Base-by-base conservation (phyloP, 1,140 invertebrate species). In the Solenopsis fugax region DNA sequence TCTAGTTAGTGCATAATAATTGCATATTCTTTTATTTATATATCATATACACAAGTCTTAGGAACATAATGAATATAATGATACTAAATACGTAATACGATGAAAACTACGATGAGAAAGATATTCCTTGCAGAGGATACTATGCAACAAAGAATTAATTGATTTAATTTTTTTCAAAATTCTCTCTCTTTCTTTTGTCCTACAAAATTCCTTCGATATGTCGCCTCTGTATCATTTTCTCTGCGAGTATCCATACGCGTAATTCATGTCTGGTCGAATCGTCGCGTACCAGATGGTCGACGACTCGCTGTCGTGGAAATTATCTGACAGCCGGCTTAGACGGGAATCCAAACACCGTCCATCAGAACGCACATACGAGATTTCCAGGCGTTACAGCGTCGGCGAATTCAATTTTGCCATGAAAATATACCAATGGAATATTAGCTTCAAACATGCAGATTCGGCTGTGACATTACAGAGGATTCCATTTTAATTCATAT, bases 261-360 rank as follows among this genome's bases (percentile, higher is more conserved):
- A 78, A 89, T 80, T 88, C 73, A 67, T 72, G 81, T 67, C 48
- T 64, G 65, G 87, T 88, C 58, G 65, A 88, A 78, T 89, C 81
- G 60, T 60, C 73, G 73, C 10, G 62, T 69, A 73, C 65, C 87
- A 88, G 65, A 88, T 89, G 87, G 87, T 24, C 18, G 62, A 73
- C 72, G 48, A 82, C 52, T 81, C 62, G 86, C 48, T 48, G 82
- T 24, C 73, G 60, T 85, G 82, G 82, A 85, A 78, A 78, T 85
- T 76, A 85, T 85, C 75, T 78, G 82, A 85, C 48, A 41, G 69
- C 18, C 41, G 54, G 56, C 69, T 84, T 84, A 73, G 80, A 48
- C 54, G 80, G 80, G 67, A 48, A 82, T 82, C 80, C 80, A 84
- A 84, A 75, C 80, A 84, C 2, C 54, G 69, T 50, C 13, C 41